These are phyloP conservation scores for Oryzias dopingdopingensis DNA, from an alignment of 2,797 vertebrate genomes.

Conservation along the genomic window DNA sequence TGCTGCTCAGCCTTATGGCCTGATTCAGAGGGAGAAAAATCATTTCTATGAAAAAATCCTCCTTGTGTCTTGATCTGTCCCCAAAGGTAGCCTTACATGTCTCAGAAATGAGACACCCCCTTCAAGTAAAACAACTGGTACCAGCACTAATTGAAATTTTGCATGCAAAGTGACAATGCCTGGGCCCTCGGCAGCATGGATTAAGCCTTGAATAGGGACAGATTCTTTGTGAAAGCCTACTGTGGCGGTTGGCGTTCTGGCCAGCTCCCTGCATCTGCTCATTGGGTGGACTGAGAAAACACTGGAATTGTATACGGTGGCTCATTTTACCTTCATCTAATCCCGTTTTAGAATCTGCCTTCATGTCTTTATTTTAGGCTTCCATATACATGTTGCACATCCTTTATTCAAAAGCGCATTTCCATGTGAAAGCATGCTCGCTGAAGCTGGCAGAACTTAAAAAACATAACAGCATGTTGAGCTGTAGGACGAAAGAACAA, in stretches of 20 bases:
- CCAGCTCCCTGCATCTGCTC: constrained; percentile 78
- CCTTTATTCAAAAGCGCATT: constrained; percentile 67
- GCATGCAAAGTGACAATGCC: constrained; percentile 84
- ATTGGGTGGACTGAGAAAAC: constrained; percentile 72
- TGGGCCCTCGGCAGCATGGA: constrained; percentile 77
- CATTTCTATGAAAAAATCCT: constrained; percentile 28
- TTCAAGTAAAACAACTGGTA: constrained; percentile 82
- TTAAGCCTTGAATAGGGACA: constrained; percentile 81
- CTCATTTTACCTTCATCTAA: constrained; percentile 79
- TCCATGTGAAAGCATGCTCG: constrained; percentile 76
- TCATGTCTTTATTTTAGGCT: constrained; percentile 62
- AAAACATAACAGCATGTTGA: constrained; percentile 53
- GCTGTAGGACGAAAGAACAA: constrained; percentile 36
- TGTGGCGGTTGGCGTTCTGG: constrained; percentile 78
- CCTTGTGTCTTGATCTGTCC: constrained; percentile 61
- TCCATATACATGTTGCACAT: constrained; percentile 64
- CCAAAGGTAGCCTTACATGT: constrained; percentile 71
- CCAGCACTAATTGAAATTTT: constrained; percentile 87
- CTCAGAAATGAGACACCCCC: constrained; percentile 73
- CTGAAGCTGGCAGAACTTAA: constrained; percentile 66
- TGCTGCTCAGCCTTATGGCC: constrained; percentile 18
- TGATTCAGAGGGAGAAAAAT: constrained; percentile 24
- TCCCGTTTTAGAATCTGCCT: constrained; percentile 63
- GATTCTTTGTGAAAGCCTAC: constrained; percentile 84
- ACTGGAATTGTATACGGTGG: constrained; percentile 64